These are phyloP conservation scores for Bradypus variegatus DNA, from an alignment of 2,797 vertebrate species.

Conservation along the genomic window DNA sequence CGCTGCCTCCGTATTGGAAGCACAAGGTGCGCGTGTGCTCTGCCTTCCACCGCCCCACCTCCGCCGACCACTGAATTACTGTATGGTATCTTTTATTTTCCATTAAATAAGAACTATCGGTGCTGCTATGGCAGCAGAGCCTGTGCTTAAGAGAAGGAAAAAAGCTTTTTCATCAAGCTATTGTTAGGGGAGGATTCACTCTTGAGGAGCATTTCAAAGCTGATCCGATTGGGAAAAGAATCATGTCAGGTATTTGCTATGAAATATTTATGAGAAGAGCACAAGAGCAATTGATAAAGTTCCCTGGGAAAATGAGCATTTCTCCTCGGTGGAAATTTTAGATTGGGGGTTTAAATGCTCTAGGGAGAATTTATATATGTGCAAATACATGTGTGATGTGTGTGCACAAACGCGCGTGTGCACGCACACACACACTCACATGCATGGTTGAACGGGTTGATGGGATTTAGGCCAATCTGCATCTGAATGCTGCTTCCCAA, in stretches of 20 bases:
- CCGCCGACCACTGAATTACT: slow-evolving; percentile 62
- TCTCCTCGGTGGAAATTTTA: slow-evolving; percentile 65
- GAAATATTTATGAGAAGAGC: slow-evolving; percentile 84
- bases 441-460: slow-evolving; percentile 74
- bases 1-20: slow-evolving; percentile 64
- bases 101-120: slow-evolving; percentile 79
- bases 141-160: slow-evolving; percentile 73
- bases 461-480: slow-evolving; percentile 90
- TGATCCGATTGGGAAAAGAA: slow-evolving; percentile 75
- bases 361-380: slow-evolving; percentile 50
- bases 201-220: slow-evolving; percentile 78
- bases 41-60: slow-evolving; percentile 41
- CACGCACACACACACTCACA: slow-evolving; percentile 51
- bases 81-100: slow-evolving; percentile 77
- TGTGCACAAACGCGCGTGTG: neutral
- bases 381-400: slow-evolving; percentile 26
- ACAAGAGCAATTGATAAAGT: slow-evolving; percentile 73
- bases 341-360: slow-evolving; percentile 43
- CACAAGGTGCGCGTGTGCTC: slow-evolving; percentile 68
- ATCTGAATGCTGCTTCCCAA: slow-evolving; percentile 86
- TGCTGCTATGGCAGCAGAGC: slow-evolving; percentile 84
- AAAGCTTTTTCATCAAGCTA: slow-evolving; percentile 76
- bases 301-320: slow-evolving; percentile 73
- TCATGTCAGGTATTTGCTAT: slow-evolving; percentile 81
- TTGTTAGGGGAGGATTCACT: slow-evolving; percentile 82